Percentiles rank a stretch among this genome's conserved stretches.
Evolutionary conservation across 2,113 vertebrate genomes (phyloP).

Genomic region (Nyctereutes procyonoides): DNA sequence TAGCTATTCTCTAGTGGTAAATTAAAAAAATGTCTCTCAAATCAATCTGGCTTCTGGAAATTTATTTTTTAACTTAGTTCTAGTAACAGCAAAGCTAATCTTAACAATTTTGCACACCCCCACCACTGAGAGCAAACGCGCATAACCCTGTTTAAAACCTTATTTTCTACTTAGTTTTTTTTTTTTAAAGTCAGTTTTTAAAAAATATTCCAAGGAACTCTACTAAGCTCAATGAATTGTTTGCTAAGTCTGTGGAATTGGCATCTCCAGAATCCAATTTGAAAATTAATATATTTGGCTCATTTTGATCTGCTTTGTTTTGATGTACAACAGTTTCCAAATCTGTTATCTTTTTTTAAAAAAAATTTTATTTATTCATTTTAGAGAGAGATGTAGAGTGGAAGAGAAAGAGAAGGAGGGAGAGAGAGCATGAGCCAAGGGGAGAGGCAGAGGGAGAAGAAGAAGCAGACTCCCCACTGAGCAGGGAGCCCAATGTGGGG

Average conservation of each 20-base stretch:
- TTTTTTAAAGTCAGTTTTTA: not conserved
- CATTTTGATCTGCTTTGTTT: constrained; percentile 47
- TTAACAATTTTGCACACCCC: not conserved
- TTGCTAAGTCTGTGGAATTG: not conserved
- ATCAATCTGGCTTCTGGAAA: not conserved
- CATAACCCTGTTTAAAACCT: constrained; percentile 11
- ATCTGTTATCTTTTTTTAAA: not conserved
- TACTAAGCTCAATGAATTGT: not conserved
- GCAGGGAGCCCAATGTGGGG: no score
- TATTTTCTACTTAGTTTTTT: not conserved
- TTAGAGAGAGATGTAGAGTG: no score
- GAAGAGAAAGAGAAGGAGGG: no score
- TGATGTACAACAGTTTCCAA: not conserved
- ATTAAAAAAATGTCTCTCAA: not conserved
- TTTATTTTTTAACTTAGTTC: constrained; percentile 30
- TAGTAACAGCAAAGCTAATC: not conserved
- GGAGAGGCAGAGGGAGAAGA: no score
- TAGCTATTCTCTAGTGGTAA: not conserved
- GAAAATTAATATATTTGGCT: constrained; percentile 40
- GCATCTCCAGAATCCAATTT: constrained; percentile 31
- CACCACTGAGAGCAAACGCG: not conserved
- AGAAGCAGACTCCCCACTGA: no score
- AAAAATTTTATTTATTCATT: no score
- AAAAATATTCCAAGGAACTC: not conserved
- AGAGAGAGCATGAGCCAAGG: no score